phyloP scores from a whole-genome alignment of 2,113 vertebrate genomes.

The Tachysurus vachellii region DNA sequence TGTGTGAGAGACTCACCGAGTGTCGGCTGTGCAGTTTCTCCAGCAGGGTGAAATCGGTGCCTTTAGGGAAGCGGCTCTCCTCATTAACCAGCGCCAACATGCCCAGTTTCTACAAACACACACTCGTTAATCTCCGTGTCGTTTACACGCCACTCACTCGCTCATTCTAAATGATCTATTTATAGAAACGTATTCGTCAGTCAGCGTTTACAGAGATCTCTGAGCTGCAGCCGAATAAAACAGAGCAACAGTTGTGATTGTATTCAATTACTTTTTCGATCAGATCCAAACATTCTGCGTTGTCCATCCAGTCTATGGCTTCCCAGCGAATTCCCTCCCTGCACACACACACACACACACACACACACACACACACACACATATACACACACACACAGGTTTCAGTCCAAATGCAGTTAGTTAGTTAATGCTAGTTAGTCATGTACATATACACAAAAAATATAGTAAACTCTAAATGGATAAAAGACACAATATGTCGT shows the following conservation, averaged over 20 bases:
- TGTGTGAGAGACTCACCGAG: constrained; percentile 73
- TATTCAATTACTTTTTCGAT: constrained; percentile 82
- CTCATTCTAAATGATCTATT: background rate
- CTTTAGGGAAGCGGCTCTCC: constrained; percentile 93
- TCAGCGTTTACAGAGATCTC: background rate
- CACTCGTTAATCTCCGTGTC: background rate
- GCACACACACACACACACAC: constrained; percentile 21
- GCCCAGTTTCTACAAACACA: constrained; percentile 81
- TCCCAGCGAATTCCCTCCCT: constrained; percentile 93
- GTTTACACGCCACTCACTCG: background rate
- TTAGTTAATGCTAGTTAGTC: no score
- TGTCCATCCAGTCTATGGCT: constrained; percentile 96
- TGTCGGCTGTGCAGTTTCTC: constrained; percentile 91
- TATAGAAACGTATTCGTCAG: background rate
- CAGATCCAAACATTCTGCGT: constrained; percentile 90
- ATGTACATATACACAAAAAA: no score
- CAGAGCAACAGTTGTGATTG: background rate
- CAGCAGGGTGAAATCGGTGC: constrained; percentile 88
- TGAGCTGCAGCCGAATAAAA: background rate
- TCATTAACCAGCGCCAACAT: constrained; percentile 88
- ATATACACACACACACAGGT: no score
- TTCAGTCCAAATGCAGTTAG: no score
- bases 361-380: constrained; percentile 30
- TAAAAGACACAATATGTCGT: background rate
- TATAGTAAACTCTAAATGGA: no score